Percentiles rank a stretch among this genome's conserved stretches.
These are phyloP conservation scores for Schlechtendalia chinensis DNA, from an alignment of 1,140 invertebrate species.

Conservation along the genomic window DNA sequence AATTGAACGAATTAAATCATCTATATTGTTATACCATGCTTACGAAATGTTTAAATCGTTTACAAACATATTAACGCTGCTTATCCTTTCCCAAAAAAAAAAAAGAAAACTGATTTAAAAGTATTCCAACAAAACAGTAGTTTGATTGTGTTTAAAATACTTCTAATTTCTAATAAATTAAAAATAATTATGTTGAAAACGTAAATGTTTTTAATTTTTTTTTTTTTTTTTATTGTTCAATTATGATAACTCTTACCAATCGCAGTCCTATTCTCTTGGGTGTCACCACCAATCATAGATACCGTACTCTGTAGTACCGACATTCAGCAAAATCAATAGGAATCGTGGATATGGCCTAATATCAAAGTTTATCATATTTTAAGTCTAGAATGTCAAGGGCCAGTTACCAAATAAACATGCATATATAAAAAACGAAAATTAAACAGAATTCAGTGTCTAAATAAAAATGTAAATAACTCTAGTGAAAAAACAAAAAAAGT, in stretches of 20 bases:
- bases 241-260: slow-evolving; percentile 48
- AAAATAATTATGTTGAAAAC: slow-evolving; percentile 10
- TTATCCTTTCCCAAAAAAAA: not conserved
- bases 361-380: slow-evolving; percentile 49
- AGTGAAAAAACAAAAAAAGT: not conserved
- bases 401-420: slow-evolving; percentile 44
- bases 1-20: not conserved
- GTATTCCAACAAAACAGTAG: slow-evolving; percentile 4
- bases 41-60: not conserved
- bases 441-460: slow-evolving; percentile 13
- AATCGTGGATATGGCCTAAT: slow-evolving; percentile 48
- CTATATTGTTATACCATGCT: not conserved
- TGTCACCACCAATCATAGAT: slow-evolving; percentile 45
- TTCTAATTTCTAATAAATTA: slow-evolving; percentile 23
- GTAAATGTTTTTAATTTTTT: not conserved
- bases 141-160: slow-evolving; percentile 31
- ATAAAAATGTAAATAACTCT: not conserved
- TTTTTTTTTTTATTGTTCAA: slow-evolving; percentile 44
- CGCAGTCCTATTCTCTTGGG: slow-evolving; percentile 46
- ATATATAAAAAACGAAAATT: slow-evolving; percentile 34
- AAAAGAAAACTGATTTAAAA: not conserved
- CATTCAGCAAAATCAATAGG: slow-evolving; percentile 50
- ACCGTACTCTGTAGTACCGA: slow-evolving; percentile 48
- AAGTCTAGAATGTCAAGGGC: slow-evolving; percentile 44
- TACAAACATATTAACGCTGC: not conserved